phyloP scores from a whole-genome alignment of 2,888 invertebrate genomes.

The Cenopis cana region DNA sequence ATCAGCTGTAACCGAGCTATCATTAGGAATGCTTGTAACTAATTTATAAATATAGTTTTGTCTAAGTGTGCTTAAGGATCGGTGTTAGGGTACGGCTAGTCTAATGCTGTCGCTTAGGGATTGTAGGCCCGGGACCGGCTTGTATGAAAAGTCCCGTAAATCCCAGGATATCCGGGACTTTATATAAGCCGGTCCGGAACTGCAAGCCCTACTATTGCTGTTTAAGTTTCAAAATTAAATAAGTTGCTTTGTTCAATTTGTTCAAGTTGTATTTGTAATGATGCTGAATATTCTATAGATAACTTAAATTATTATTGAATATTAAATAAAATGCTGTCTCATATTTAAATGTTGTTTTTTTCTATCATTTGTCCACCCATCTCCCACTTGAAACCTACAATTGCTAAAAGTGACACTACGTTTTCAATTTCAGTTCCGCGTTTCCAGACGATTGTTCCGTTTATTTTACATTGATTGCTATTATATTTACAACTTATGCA shows the following conservation, averaged over 20 bases:
- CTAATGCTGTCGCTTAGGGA: constrained; percentile 57
- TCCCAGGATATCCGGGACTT: too few relatives aligned
- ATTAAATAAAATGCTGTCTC: constrained; percentile 83
- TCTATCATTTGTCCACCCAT: neutral
- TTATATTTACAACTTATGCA: too few relatives aligned
- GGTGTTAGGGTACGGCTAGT: constrained; percentile 68
- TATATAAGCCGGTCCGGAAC: too few relatives aligned
- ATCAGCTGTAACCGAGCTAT: constrained; percentile 55
- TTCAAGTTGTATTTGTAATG: constrained; percentile 84
- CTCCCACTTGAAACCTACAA: neutral
- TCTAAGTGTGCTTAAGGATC: constrained; percentile 77
- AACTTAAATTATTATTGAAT: constrained; percentile 78
- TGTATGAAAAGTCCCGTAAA: too few relatives aligned
- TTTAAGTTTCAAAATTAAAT: constrained; percentile 79
- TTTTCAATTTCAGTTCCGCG: neutral
- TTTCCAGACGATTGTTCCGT: too few relatives aligned
- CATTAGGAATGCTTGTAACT: constrained; percentile 53
- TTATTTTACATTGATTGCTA: too few relatives aligned
- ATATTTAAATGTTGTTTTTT: constrained; percentile 62
- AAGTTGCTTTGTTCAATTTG: constrained; percentile 80
- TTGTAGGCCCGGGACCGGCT: too few relatives aligned
- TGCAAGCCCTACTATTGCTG: constrained; percentile 51
- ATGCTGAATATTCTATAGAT: constrained; percentile 83
- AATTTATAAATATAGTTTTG: constrained; percentile 65
- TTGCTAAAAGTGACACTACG: neutral